These are phyloP conservation scores for Atrina japonica DNA, from an alignment of 2,888 invertebrate species.

Conservation along the genomic window DNA sequence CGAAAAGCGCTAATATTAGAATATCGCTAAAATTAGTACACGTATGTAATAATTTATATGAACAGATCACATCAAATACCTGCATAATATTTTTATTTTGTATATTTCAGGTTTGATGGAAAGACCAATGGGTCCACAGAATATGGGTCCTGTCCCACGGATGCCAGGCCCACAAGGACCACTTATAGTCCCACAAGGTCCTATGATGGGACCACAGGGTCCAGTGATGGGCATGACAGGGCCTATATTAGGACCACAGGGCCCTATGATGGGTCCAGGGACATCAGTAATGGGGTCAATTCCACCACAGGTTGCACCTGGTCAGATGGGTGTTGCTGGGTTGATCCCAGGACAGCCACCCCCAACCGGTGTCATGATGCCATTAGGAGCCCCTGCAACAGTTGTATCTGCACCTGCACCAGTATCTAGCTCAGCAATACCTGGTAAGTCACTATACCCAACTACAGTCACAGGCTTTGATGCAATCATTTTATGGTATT, in stretches of 20 bases:
- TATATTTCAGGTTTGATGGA: conserved; percentile 1
- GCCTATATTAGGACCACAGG: conserved; percentile 4
- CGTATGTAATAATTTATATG: too few species aligned
- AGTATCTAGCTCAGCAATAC: too few species aligned
- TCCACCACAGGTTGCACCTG: conserved; percentile 23
- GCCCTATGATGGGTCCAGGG: conserved; percentile 16
- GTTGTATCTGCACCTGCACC: background rate
- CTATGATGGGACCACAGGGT: conserved; percentile 9
- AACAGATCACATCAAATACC: too few species aligned
- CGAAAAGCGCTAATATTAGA: too few species aligned
- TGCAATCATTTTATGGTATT: too few species aligned
- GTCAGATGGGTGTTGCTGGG: conserved; percentile 11
- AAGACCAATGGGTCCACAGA: conserved; percentile 29
- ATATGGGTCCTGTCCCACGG: conserved; percentile 4
- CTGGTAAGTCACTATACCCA: too few species aligned
- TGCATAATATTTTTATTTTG: too few species aligned
- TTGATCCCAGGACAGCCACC: background rate
- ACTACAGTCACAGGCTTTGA: too few species aligned
- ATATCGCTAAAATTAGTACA: too few species aligned
- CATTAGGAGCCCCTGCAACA: background rate
- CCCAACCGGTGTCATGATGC: conserved; percentile 18
- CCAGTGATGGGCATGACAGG: conserved; percentile 15
- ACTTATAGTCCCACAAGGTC: background rate
- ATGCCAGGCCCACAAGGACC: background rate
- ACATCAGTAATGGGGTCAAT: conserved; percentile 36